A percentile compares a stretch with the other conserved stretches of the same genome.
Conservation (phyloP, 1,140 invertebrate species). For the Caerostris extrusa region DNA sequence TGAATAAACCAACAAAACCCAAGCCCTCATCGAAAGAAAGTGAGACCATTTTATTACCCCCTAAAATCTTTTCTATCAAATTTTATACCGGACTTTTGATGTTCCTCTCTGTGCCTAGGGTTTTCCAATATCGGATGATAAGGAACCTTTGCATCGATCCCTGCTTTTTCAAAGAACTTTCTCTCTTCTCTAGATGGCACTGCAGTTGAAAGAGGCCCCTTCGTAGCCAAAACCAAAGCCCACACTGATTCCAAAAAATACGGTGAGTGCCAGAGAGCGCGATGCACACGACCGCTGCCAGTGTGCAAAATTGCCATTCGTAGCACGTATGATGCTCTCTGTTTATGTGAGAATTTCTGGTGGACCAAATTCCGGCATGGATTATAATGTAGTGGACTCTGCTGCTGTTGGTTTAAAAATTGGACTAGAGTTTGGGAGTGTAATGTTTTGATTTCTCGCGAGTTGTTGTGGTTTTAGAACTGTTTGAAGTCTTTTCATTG, state of each 20-base stretch:
- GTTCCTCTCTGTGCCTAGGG: neutral
- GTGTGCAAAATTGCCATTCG: neutral
- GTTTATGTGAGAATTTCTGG: conserved; percentile 8
- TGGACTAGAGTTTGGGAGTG: neutral
- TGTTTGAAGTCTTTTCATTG: neutral
- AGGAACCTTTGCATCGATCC: conserved; percentile 40
- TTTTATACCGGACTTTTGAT: conserved; percentile 30
- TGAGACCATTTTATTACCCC: conserved; percentile 39
- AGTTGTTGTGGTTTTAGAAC: neutral
- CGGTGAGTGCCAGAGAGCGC: neutral
- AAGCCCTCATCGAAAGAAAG: conserved; percentile 23
- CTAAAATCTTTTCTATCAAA: conserved; percentile 41
- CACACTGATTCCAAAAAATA: conserved; percentile 14
- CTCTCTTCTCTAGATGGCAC: conserved; percentile 56
- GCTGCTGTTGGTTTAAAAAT: neutral
- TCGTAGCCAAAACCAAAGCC: neutral
- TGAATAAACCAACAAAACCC: neutral
- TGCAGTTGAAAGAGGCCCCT: neutral
- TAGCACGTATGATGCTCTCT: conserved; percentile 45
- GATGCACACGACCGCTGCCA: neutral
- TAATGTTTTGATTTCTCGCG: neutral
- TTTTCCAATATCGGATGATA: conserved; percentile 60
- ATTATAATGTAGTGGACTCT: neutral
- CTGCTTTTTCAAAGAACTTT: conserved; percentile 36
- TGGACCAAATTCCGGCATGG: neutral